Evolutionary conservation across 2,888 invertebrate species (phyloP), one percentile per base, ranked within the genome.

Genomic region (Drosophila sordidula): DNA sequence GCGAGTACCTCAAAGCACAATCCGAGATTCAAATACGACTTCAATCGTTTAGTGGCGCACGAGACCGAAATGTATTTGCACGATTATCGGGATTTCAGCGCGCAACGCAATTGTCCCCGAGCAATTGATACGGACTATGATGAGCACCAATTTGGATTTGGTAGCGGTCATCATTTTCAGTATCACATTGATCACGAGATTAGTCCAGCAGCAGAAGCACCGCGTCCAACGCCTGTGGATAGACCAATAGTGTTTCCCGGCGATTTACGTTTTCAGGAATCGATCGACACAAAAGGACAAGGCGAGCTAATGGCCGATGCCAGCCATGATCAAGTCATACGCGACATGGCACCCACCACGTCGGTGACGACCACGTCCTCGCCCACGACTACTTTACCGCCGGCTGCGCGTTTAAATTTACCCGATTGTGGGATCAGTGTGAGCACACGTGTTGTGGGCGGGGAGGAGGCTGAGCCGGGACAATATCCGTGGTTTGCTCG

Each of bases 401-500:
- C 49, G 32, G 50, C 55, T 18, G 36, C 16, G 0, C 38, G 69
- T 6, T 64, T 84, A 1, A 90, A 90, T 59, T 36, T 69, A 0
- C 59, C 75, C 4, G 73, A 78, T 41, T 93, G 92, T 68, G 92
- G 93, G 4, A 68, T 91, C 8, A 90, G 91, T 9, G 54, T 91
- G 12, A 79, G 71, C 56, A 86, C 86, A 8, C 91, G 93, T 49
- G 93, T 94, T 25, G 78, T 93, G 16, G 93, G 93, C 1, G 94
- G 94, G 0, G 91, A 92, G 46, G 87, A 89, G 39, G 92, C 93
- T 1, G 29, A 16, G 2, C 82, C 93, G 1, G 93, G 93, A 22
- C 93, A 94, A 73, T 94, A 93, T 81, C 94, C 94, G 0, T 95
- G 94, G 94, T 94, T 94, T 92, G 93, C 92, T 0, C 90, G 92